These are phyloP conservation scores for Heliconius nattereri DNA, from an alignment of 1,140 invertebrate genomes.

Conservation along the genomic window DNA sequence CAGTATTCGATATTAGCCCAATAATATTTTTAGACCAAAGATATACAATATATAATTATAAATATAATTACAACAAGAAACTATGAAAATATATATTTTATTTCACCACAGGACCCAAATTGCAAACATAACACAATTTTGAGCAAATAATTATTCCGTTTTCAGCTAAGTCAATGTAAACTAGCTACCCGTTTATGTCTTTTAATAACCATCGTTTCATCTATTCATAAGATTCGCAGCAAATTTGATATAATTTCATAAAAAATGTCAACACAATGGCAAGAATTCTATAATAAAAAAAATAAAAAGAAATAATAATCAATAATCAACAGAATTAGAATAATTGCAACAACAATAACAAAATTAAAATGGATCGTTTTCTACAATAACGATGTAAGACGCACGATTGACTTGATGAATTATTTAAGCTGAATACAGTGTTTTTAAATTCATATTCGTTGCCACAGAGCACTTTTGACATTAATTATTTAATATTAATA, in stretches of 20 bases:
- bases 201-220: slow-evolving; percentile 38
- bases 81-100: slow-evolving; percentile 63
- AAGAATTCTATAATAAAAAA: slow-evolving; percentile 36
- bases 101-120: slow-evolving; percentile 19
- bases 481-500: neutral
- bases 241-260: slow-evolving; percentile 33
- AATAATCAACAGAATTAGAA: slow-evolving; percentile 54
- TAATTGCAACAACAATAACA: slow-evolving; percentile 49
- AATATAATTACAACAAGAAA: slow-evolving; percentile 53
- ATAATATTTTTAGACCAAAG: slow-evolving; percentile 37
- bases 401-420: neutral
- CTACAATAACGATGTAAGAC: slow-evolving; percentile 7
- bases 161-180: slow-evolving; percentile 41
- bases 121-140: slow-evolving; percentile 39
- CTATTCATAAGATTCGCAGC: slow-evolving; percentile 64
- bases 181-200: slow-evolving; percentile 59
- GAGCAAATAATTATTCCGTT: slow-evolving; percentile 54
- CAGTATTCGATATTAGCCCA: slow-evolving; percentile 59
- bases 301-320: slow-evolving; percentile 46
- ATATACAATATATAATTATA: slow-evolving; percentile 40
- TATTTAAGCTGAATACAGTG: neutral
- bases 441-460: neutral
- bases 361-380: slow-evolving; percentile 42
- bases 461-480: too few species aligned
- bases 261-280: slow-evolving; percentile 30